phyloP scores from a whole-genome alignment of 2,888 invertebrate genomes.

The Aphidius colemani region DNA sequence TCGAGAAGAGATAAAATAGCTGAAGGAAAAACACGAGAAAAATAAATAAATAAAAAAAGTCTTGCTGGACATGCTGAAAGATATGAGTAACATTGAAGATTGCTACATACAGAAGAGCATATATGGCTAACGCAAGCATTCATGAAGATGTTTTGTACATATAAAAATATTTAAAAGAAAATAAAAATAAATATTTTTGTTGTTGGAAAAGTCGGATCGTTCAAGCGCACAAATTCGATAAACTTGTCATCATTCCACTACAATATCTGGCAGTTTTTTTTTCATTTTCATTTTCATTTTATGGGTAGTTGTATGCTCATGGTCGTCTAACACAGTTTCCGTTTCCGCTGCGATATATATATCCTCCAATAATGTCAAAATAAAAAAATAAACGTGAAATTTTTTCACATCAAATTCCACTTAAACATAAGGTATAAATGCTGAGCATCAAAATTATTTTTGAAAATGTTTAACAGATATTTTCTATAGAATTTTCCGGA shows the following conservation, averaged over 20 bases:
- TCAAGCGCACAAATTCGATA: slow-evolving; percentile 55
- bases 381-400: too few species aligned
- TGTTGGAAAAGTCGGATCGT: slow-evolving; percentile 48
- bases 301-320: not conserved
- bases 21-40: slow-evolving; percentile 16
- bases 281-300: too few species aligned
- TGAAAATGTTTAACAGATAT: too few species aligned
- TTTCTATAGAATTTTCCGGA: too few species aligned
- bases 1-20: slow-evolving; percentile 26
- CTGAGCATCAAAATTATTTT: too few species aligned
- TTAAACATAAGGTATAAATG: too few species aligned
- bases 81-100: slow-evolving; percentile 1
- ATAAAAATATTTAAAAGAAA: not conserved
- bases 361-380: too few species aligned
- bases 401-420: too few species aligned
- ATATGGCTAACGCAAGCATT: not conserved
- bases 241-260: slow-evolving; percentile 49
- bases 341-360: slow-evolving; percentile 38
- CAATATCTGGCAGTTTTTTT: slow-evolving; percentile 27
- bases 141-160: too few species aligned
- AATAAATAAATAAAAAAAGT: too few species aligned
- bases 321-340: slow-evolving; percentile 47
- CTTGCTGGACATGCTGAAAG: slow-evolving; percentile 7
- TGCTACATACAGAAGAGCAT: not conserved
- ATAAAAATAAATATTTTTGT: slow-evolving; percentile 41